Evolutionary conservation across 2,797 vertebrate species (phyloP), one percentile per base, ranked within the genome.

Genomic region (Lepidocolaptes lacrymiger): DNA sequence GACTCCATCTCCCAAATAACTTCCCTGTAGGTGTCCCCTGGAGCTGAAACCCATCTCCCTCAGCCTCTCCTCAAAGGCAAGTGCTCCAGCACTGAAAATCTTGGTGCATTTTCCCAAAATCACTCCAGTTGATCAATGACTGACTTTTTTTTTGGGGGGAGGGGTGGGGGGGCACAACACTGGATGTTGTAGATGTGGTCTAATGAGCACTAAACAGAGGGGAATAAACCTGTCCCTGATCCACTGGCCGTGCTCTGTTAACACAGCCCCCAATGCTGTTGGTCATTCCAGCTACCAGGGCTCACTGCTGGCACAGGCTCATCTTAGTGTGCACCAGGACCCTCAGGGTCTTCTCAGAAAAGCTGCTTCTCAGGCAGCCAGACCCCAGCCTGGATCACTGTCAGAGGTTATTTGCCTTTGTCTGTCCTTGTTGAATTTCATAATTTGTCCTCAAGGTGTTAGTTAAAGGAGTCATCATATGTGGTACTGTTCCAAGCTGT

Each of bases 281-380:
- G 43, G 8, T 46, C 4, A 5, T 30, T 58, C 14, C 10, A 44
- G 15, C 46, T 85, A 32, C 52, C 26, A 55, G 67, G 27, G 13
- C 27, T 44, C 32, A 10, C 14, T 43, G 36, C 30, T 69, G 83
- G 27, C n/a, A 52, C 1, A 2, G 24, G 24, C 9, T 56, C 62
- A 10, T 14, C 67, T 75, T 0, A 0, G 12, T 67, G 52, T 21
- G 5, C 18, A 51, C 7, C n/a, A 66, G 16, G 32, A 41, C 34
- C 2, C 1, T 26, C 20, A 19, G 51, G n/a, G 7, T 8, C 13
- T 80, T 24, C 59, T 64, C 16, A 41, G 37, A 36, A 89, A 51
- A 51, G 10, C 36, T 62, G 12, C 10, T 27, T 5, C 15, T 28
- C n/a, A 39, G 66, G 34, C 41, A 64, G 52, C n/a, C 63, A 80